Conservation (phyloP, 2,797 vertebrate species). For the Agapornis canus region DNA sequence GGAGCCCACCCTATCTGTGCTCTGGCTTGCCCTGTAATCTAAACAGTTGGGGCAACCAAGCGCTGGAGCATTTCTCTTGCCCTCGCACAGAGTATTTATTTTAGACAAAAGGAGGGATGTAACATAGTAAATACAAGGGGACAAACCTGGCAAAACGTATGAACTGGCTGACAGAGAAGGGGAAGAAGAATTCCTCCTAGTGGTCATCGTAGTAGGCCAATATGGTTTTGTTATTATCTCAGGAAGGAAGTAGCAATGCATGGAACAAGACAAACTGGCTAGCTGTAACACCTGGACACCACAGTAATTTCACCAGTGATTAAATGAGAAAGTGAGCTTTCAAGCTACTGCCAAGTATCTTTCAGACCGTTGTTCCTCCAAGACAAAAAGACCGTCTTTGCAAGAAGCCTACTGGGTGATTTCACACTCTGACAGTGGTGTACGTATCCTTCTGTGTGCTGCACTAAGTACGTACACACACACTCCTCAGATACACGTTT, state of each 20-base stretch:
- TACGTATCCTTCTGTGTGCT: background rate
- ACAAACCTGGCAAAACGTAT: background rate
- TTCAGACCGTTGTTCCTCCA: background rate
- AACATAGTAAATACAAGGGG: background rate
- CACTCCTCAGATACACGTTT: background rate
- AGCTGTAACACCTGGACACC: conserved; percentile 23
- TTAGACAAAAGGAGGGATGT: background rate
- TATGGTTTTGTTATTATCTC: background rate
- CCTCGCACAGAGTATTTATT: background rate
- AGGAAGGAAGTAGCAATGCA: conserved; percentile 35
- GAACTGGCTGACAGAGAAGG: background rate
- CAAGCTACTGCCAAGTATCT: background rate
- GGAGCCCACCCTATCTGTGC: background rate
- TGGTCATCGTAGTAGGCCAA: background rate
- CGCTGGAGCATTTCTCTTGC: rapidly evolving
- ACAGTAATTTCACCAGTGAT: background rate
- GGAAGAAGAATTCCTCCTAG: conserved; percentile 5
- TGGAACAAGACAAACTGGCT: background rate
- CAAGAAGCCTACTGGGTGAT: background rate
- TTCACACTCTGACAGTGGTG: background rate
- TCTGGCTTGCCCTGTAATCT: background rate
- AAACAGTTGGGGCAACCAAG: rapidly evolving
- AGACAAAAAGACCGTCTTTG: background rate
- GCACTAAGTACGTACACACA: background rate
- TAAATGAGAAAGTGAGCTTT: background rate